These are phyloP conservation scores for Rhynchomys soricoides DNA, from an alignment of 2,113 vertebrate species.

Conservation along the genomic window DNA sequence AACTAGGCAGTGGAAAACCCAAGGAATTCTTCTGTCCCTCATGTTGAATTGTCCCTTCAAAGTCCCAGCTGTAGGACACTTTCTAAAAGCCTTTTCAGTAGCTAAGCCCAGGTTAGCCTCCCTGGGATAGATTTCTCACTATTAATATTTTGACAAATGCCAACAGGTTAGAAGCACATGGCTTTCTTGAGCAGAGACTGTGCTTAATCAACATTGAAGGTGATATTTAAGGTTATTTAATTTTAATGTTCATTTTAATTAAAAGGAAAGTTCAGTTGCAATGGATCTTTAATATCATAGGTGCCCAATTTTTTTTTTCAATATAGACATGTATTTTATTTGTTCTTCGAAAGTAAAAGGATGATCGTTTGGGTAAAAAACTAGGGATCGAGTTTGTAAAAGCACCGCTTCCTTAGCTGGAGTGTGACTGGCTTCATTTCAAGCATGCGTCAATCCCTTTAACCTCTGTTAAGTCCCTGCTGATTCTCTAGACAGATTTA, in stretches of 20 bases:
- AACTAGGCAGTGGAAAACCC: neutral
- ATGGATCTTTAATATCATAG: constrained; percentile 58
- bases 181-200: constrained; percentile 53
- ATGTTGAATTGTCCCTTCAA: constrained; percentile 36
- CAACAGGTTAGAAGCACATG: constrained; percentile 66
- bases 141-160: constrained; percentile 68
- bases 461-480: constrained; percentile 41
- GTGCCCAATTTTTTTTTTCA: neutral
- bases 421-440: constrained; percentile 24
- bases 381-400: constrained; percentile 57
- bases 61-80: constrained; percentile 33
- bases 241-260: constrained; percentile 77
- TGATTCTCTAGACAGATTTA: constrained; percentile 62
- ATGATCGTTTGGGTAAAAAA: constrained; percentile 43
- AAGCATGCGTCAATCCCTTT: constrained; percentile 48
- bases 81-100: constrained; percentile 64
- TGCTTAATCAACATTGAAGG: constrained; percentile 55
- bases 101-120: constrained; percentile 30
- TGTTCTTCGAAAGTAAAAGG: constrained; percentile 55
- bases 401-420: neutral
- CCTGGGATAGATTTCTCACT: constrained; percentile 43
- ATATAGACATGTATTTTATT: constrained; percentile 53
- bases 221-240: constrained; percentile 59
- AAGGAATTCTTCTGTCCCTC: neutral
- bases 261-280: constrained; percentile 73